phyloP scores from a whole-genome alignment of 2,797 vertebrate species.

The Nothura maculosa region DNA sequence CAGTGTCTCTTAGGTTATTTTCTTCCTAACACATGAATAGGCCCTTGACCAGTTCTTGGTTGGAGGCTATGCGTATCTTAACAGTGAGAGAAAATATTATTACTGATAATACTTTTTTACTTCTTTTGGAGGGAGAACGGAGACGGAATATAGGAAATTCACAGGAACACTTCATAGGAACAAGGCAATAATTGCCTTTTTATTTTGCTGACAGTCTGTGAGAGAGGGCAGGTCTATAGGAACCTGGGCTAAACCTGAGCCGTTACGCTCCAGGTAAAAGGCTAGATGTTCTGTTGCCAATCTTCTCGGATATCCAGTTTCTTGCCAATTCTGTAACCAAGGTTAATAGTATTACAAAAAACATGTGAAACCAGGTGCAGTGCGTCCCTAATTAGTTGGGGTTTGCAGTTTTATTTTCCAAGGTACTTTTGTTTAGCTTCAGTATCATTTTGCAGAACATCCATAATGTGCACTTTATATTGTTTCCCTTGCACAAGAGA shows the following conservation, averaged over 20 bases:
- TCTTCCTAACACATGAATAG: not conserved
- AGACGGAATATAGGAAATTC: not conserved
- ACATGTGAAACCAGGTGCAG: not conserved
- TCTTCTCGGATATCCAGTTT: slow-evolving; percentile 13
- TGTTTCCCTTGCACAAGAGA: slow-evolving; percentile 1
- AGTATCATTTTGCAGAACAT: not conserved
- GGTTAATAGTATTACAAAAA: not conserved
- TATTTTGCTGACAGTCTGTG: not conserved
- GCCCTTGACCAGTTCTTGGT: not conserved
- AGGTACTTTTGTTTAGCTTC: not conserved
- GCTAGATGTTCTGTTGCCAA: not conserved
- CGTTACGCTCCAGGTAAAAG: not conserved
- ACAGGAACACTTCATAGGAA: not conserved
- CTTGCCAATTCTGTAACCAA: not conserved
- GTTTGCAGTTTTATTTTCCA: slow-evolving; percentile 20
- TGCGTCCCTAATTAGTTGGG: not conserved
- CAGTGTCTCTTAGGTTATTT: not conserved
- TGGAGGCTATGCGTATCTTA: not conserved
- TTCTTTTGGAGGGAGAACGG: not conserved
- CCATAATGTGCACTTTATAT: not conserved
- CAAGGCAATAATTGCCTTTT: not conserved
- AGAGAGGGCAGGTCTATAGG: not conserved
- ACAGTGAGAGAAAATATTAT: not conserved
- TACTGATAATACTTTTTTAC: not conserved
- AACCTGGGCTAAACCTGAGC: not conserved